These are phyloP conservation scores for Malurus leucopterus DNA, from an alignment of 2,797 vertebrate species.

Conservation along the genomic window DNA sequence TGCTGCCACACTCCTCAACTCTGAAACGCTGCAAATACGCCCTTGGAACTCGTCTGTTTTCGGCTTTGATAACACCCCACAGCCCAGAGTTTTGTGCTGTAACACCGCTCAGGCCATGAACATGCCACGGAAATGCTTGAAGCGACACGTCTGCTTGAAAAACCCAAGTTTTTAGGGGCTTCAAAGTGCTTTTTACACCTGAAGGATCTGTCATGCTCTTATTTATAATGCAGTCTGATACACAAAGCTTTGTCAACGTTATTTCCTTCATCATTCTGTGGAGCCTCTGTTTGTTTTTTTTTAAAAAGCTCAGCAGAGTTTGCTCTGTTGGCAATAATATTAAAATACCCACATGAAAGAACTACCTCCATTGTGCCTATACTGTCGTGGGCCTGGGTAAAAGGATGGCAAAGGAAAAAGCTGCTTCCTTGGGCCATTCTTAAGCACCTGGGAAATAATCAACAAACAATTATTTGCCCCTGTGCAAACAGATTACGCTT, in stretches of 20 bases:
- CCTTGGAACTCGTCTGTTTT: neutral
- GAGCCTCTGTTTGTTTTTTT: neutral
- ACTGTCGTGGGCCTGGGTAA: accelerated
- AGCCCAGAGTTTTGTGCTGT: accelerated
- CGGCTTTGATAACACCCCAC: neutral
- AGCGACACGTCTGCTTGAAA: neutral
- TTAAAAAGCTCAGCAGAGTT: neutral
- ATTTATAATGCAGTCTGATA: neutral
- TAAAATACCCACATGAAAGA: neutral
- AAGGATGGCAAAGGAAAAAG: neutral
- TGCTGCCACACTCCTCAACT: neutral
- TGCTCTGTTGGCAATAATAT: neutral
- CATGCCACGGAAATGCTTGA: accelerated
- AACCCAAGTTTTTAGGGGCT: neutral
- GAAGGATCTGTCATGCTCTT: neutral
- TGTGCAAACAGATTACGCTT: too few relatives aligned
- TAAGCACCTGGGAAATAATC: neutral
- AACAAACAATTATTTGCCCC: neutral
- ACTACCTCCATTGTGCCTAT: accelerated
- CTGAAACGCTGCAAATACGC: neutral
- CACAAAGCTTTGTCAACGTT: neutral
- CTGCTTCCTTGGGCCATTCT: neutral
- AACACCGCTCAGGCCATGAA: neutral
- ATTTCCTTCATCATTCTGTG: neutral
- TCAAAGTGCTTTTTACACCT: neutral